Percentiles rank a stretch among this genome's conserved stretches.
Conservation (phyloP, 2,797 vertebrate species). For the Scolopax bukidnonensis region DNA sequence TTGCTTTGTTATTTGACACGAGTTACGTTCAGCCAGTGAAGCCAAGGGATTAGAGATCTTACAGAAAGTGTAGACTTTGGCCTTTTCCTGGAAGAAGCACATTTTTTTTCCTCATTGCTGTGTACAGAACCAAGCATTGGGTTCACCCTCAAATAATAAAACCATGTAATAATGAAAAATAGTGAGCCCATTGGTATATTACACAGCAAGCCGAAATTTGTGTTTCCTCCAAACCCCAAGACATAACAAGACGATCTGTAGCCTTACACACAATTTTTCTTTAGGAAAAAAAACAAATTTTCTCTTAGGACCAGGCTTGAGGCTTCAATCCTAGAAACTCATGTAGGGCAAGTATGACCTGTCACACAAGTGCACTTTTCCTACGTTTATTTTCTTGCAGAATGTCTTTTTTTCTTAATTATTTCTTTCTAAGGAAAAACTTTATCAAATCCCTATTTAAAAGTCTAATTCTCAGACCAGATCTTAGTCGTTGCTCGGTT, state of each 20-base stretch:
- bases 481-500: background rate
- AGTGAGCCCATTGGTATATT: background rate
- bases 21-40: fast-evolving
- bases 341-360: fast-evolving
- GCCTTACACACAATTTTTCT: background rate
- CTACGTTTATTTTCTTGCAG: background rate
- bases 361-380: background rate
- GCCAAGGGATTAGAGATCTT: background rate
- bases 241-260: fast-evolving
- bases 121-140: background rate
- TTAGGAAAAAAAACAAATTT: background rate
- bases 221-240: fast-evolving
- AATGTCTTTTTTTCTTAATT: too few relatives aligned
- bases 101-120: background rate
- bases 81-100: background rate
- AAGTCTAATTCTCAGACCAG: background rate
- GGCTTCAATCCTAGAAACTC: background rate
- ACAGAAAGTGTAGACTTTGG: background rate
- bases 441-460: background rate
- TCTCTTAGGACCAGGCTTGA: background rate
- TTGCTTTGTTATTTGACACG: fast-evolving
- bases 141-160: background rate
- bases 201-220: background rate
- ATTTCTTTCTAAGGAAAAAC: background rate
- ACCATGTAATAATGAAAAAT: background rate